Evolutionary conservation across 2,113 vertebrate species (phyloP).

Genomic region (Microcebus jonahi): DNA sequence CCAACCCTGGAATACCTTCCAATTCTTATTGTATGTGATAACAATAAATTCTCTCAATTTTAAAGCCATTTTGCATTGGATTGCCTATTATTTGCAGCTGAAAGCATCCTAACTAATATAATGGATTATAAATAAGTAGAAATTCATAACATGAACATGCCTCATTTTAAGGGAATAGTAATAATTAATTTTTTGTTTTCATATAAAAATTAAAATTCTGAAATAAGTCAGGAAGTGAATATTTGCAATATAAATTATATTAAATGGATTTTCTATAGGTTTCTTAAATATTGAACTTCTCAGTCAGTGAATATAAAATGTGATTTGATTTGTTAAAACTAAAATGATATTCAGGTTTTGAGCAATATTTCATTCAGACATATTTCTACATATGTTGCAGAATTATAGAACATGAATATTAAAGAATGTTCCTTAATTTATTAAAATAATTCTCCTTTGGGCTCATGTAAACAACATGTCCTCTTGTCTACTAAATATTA

Average conservation of each 20-base stretch:
- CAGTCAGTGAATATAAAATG: neutral
- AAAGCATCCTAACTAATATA: neutral
- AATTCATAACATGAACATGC: conserved; percentile 6
- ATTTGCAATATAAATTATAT: conserved; percentile 27
- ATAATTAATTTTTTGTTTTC: neutral
- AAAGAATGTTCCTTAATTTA: conserved; percentile 6
- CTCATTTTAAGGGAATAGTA: conserved; percentile 18
- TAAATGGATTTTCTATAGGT: neutral
- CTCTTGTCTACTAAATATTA: conserved; percentile 14
- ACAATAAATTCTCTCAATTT: neutral
- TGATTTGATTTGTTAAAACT: conserved; percentile 34
- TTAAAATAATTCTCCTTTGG: conserved; percentile 6
- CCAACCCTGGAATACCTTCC: neutral
- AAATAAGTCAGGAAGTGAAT: conserved; percentile 11
- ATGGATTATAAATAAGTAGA: neutral
- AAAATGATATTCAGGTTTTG: neutral
- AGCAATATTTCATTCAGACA: conserved; percentile 6
- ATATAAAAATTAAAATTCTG: conserved; percentile 15
- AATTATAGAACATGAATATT: conserved; percentile 6
- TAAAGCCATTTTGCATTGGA: conserved; percentile 15
- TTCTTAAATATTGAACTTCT: conserved; percentile 43
- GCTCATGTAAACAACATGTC: conserved; percentile 1
- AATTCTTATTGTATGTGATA: neutral
- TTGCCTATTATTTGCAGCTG: conserved; percentile 27
- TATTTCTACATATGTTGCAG: neutral